Conservation (phyloP, 2,888 invertebrate species). For the Eucera pruinosa region DNA sequence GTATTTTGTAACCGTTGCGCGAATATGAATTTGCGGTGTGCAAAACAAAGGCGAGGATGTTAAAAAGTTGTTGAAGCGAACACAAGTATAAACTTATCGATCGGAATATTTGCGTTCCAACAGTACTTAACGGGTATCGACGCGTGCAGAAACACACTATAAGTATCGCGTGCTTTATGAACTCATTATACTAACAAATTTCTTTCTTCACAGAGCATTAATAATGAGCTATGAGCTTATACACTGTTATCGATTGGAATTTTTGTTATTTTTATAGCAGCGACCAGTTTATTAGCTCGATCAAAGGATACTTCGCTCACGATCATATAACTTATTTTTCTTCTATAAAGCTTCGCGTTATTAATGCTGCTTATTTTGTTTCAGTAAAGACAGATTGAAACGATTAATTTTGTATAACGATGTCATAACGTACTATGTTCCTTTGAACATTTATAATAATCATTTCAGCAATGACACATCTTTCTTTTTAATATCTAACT, state of each 20-base stretch:
- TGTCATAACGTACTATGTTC: too few relatives aligned
- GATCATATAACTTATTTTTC: not conserved
- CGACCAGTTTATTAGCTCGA: not conserved
- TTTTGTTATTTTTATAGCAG: not conserved
- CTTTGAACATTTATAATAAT: too few relatives aligned
- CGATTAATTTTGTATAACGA: too few relatives aligned
- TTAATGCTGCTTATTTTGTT: not conserved
- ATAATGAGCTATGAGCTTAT: slow-evolving; percentile 7
- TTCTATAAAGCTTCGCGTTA: not conserved
- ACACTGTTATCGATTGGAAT: slow-evolving; percentile 12
- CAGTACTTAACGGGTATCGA: slow-evolving; percentile 15
- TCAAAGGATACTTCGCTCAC: not conserved
- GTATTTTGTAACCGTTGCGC: not conserved
- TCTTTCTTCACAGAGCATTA: slow-evolving; percentile 17
- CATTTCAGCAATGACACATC: too few relatives aligned
- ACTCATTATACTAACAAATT: slow-evolving; percentile 42
- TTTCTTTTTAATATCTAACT: too few relatives aligned
- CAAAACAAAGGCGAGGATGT: slow-evolving; percentile 37
- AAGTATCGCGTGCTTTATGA: slow-evolving; percentile 30
- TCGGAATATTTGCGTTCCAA: slow-evolving; percentile 44
- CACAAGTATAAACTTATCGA: slow-evolving; percentile 60
- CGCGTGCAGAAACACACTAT: not conserved
- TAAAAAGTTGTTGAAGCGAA: slow-evolving; percentile 55
- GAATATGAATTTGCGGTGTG: slow-evolving; percentile 9
- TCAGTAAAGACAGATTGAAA: too few relatives aligned